phyloP scores from a whole-genome alignment of 1,140 invertebrate species.

The Neodiprion pinetum region DNA sequence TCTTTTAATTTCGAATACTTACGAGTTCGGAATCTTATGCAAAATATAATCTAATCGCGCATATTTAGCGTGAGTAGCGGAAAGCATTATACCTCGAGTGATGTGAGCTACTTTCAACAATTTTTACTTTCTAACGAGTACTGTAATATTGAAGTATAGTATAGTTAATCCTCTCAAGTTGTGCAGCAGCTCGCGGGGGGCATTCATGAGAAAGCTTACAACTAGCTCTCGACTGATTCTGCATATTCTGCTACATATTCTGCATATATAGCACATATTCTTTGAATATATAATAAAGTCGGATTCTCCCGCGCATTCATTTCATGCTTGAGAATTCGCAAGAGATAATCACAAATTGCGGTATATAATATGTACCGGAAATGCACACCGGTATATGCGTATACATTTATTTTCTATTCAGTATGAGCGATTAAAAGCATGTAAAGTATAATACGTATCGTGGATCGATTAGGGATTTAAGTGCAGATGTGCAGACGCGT shows the following conservation, averaged over 20 bases:
- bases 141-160: background rate
- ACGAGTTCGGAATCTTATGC: background rate
- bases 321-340: background rate
- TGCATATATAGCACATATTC: background rate
- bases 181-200: too few species aligned
- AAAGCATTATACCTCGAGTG: background rate
- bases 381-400: too few species aligned
- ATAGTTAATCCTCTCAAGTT: background rate
- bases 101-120: background rate
- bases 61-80: background rate
- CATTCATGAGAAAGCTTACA: background rate
- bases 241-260: background rate
- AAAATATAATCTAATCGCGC: background rate
- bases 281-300: background rate
- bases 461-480: too few species aligned
- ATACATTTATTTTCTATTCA: too few species aligned
- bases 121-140: constrained; percentile 2
- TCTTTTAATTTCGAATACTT: background rate
- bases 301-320: background rate
- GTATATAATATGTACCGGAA: too few species aligned
- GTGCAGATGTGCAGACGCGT: too few species aligned
- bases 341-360: background rate
- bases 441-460: too few species aligned
- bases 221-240: background rate
- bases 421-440: too few species aligned